These are phyloP conservation scores for Euphonia xanthogaster DNA, from an alignment of 2,797 vertebrate genomes.

Conservation along the genomic window DNA sequence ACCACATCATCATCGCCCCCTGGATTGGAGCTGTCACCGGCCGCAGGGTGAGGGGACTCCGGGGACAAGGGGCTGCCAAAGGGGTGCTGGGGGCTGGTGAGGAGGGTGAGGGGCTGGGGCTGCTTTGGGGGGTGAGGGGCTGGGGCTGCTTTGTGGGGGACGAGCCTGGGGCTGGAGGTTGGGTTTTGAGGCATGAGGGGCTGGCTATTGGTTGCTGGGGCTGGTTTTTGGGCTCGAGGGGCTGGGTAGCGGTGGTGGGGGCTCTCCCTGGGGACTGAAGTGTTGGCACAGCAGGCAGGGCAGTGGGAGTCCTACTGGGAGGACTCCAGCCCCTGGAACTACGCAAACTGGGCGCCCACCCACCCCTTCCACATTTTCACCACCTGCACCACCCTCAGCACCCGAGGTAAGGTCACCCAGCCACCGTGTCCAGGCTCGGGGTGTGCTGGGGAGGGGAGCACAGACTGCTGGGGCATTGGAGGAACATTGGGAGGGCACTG, in stretches of 20 bases:
- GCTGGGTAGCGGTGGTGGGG: too few species aligned
- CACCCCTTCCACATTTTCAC: rapidly evolving
- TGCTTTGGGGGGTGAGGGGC: too few species aligned
- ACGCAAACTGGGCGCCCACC: not conserved
- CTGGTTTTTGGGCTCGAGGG: not conserved
- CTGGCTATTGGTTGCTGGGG: not conserved
- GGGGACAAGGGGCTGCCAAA: not conserved
- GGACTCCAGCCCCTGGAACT: not conserved
- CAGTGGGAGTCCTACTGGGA: not conserved
- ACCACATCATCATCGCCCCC: rapidly evolving
- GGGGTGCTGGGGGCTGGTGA: not conserved
- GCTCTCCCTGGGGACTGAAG: not conserved
- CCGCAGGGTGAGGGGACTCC: rapidly evolving
- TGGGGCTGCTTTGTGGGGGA: not conserved
- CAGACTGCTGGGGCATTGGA: too few species aligned
- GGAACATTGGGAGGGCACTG: too few species aligned
- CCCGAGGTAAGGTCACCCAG: not conserved
- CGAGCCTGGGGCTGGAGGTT: not conserved
- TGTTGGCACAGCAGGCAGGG: rapidly evolving
- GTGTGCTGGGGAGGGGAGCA: not conserved
- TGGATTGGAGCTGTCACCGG: conserved; percentile 13
- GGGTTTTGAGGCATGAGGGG: not conserved
- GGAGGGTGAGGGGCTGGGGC: too few species aligned
- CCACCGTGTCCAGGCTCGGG: rapidly evolving
- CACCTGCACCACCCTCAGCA: not conserved